Evolutionary conservation across 1,140 invertebrate species (phyloP).

Genomic region (Ladona fulva): DNA sequence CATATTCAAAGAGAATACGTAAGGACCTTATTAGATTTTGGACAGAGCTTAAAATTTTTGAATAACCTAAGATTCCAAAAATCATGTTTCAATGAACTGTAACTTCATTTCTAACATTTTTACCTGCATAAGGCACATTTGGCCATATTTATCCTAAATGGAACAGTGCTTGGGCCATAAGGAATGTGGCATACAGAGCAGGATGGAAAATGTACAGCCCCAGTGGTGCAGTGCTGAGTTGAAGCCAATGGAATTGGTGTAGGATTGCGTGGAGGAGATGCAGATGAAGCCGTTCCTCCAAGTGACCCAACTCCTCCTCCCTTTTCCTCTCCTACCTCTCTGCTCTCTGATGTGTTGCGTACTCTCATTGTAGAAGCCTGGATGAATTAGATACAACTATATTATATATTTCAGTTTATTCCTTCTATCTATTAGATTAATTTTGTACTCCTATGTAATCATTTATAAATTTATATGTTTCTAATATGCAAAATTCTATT

Average conservation of each 20-base stretch:
- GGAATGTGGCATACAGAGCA: conserved; percentile 70
- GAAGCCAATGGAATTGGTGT: background rate
- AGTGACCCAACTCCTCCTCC: background rate
- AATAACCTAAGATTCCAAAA: no score
- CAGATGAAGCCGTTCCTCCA: background rate
- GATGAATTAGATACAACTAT: no score
- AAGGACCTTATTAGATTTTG: no score
- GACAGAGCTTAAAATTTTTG: no score
- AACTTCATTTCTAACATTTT: conserved; percentile 18
- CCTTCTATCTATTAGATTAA: no score
- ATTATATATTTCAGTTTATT: no score
- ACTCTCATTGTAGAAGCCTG: background rate
- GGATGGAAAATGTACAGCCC: conserved; percentile 17
- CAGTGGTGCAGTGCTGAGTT: background rate
- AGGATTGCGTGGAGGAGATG: background rate
- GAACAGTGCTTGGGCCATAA: conserved; percentile 59
- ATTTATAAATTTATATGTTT: no score
- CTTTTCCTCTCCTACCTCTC: background rate
- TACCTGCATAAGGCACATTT: conserved; percentile 63
- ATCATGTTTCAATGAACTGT: no score
- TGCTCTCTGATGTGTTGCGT: background rate
- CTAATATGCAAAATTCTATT: no score
- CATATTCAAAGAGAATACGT: no score
- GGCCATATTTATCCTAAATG: conserved; percentile 55
- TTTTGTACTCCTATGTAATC: no score